Evolutionary conservation across 2,888 invertebrate genomes (phyloP).

Genomic region (Petrophora chlorosata): DNA sequence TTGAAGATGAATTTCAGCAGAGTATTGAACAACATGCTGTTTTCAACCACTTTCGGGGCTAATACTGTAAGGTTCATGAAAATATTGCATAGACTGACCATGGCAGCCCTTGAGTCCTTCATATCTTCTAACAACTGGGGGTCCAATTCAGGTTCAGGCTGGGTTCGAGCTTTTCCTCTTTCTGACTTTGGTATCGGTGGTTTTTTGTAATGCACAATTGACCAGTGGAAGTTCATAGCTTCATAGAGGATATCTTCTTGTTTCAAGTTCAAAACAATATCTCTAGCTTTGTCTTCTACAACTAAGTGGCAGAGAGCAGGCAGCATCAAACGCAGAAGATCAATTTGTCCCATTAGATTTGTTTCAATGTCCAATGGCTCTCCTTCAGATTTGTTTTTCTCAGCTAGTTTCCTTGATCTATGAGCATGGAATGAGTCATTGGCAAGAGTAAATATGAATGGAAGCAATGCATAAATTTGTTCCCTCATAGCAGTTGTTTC

Average conservation of each 20-base stretch:
- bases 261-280: constrained; percentile 89
- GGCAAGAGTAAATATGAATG: constrained; percentile 90
- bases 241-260: constrained; percentile 92
- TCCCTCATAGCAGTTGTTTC: constrained; percentile 94
- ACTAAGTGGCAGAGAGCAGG: constrained; percentile 96
- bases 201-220: constrained; percentile 92
- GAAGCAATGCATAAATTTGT: constrained; percentile 91
- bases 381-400: constrained; percentile 85
- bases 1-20: constrained; percentile 93
- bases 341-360: constrained; percentile 83
- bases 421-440: constrained; percentile 92
- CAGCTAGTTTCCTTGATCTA: constrained; percentile 86
- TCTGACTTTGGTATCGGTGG: constrained; percentile 92
- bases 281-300: constrained; percentile 94
- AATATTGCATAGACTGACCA: constrained; percentile 95
- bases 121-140: constrained; percentile 90
- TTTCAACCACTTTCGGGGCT: constrained; percentile 92
- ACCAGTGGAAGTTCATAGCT: constrained; percentile 92
- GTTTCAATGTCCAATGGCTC: constrained; percentile 75
- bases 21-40: constrained; percentile 89
- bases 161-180: constrained; percentile 88
- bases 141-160: constrained; percentile 90
- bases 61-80: constrained; percentile 96
- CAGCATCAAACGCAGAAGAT: constrained; percentile 91
- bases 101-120: constrained; percentile 92